A percentile compares a stretch with the other conserved stretches of the same genome.
Conservation (phyloP, 2,797 vertebrate species). For the Sebastes iracundus region DNA sequence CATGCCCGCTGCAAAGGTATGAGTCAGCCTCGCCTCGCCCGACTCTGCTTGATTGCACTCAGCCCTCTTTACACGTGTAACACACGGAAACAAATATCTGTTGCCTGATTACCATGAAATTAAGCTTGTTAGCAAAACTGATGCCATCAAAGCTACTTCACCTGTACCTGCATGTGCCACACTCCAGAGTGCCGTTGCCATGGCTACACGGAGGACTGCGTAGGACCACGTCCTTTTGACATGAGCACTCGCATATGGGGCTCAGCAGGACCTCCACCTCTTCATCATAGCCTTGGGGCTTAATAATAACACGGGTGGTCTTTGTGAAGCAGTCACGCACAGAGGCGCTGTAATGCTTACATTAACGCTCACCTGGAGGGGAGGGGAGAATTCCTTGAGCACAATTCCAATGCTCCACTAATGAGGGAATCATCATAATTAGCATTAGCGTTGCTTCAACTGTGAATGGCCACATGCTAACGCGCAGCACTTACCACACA, state of each 20-base stretch:
- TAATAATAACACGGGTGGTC: conserved; percentile 35
- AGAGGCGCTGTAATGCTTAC: conserved; percentile 36
- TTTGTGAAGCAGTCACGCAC: conserved; percentile 24
- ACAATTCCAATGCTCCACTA: conserved; percentile 31
- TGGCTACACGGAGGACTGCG: conserved; percentile 51
- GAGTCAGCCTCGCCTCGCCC: background rate
- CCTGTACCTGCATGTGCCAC: conserved; percentile 44
- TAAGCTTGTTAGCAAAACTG: conserved; percentile 28
- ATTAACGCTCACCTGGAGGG: conserved; percentile 54
- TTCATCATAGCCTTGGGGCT: conserved; percentile 46
- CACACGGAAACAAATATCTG: background rate
- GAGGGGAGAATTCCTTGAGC: conserved; percentile 30
- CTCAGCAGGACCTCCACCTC: conserved; percentile 53
- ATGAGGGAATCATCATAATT: conserved; percentile 66
- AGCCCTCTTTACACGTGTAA: conserved; percentile 12
- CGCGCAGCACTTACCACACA: conserved; percentile 34
- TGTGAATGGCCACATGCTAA: conserved; percentile 43
- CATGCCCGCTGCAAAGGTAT: background rate
- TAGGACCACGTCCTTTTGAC: conserved; percentile 51
- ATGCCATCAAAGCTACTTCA: conserved; percentile 34
- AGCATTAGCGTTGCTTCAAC: conserved; percentile 23
- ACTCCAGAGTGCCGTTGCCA: conserved; percentile 59
- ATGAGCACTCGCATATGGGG: conserved; percentile 45
- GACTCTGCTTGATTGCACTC: conserved; percentile 4
- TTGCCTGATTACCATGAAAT: background rate